Base-by-base conservation (phyloP, 2,113 vertebrate genomes). In the Channa maculata region DNA sequence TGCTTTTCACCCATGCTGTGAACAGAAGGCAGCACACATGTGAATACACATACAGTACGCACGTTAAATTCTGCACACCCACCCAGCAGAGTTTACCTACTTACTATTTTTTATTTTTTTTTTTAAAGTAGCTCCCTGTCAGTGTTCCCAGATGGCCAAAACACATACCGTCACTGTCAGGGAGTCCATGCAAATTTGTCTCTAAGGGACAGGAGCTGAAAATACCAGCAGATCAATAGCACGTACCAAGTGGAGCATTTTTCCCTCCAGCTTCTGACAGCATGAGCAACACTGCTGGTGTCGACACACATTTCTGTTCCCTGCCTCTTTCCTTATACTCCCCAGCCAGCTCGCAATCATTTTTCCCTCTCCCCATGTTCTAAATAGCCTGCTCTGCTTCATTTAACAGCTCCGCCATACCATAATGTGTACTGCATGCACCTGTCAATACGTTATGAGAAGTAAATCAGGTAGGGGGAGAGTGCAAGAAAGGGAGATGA, bases 171-270 rank as follows among this genome's bases (percentile, higher is more conserved):
- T 53, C 59, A 24, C 48, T 73, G 60, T 59, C 60, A 85, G 64
- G 69, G 74, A 60, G 45, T 71, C 45, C 77, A 72, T 55, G 75
- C 71, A 85, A 91, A 91, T 75, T 88, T 91, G 71, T 79, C 82
- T 81, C 69, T 13, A 15, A 84, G 83, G 75, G 50, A 70, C 2
- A 6, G 55, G 34, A 70, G 79, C 79, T 71, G 82, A 87, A 90
- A 91, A 90, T 91, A 90, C 88, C 86, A 67, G 65, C 70, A 74
- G 87, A 91, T 92, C 91, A 83, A 88, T 88, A 83, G 71, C 67
- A 80, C 79, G 71, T 72, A 84, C 71, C 80, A 77, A 87, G 77
- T 70, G 59, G 68, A 86, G 86, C 76, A 51, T 71, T 59, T 49
- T 46, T 45, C 74, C 69, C 71, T 75, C 59, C 57, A 76, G 71